phyloP scores from a whole-genome alignment of 2,888 invertebrate genomes.

The Altica lythri region DNA sequence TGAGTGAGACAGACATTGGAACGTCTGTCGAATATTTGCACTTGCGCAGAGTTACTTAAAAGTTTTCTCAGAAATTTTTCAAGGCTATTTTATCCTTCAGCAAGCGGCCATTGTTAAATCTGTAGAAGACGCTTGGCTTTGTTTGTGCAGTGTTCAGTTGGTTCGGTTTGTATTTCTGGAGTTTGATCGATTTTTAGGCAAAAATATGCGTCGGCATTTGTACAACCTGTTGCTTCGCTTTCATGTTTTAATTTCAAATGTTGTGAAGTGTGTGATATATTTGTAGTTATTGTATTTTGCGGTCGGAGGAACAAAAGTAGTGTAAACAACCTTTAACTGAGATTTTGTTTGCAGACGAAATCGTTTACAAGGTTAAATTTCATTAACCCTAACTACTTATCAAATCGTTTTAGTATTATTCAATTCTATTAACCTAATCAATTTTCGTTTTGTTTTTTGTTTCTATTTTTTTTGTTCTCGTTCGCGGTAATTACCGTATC shows the following conservation, averaged over 20 bases:
- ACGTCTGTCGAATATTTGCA: constrained; percentile 37
- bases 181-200: constrained; percentile 28
- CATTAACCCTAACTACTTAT: constrained; percentile 39
- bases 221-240: constrained; percentile 46
- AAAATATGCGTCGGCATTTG: constrained; percentile 39
- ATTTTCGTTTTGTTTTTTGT: constrained; percentile 17
- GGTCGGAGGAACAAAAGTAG: constrained; percentile 38
- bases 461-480: constrained; percentile 5
- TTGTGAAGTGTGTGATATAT: constrained; percentile 36
- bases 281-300: constrained; percentile 28
- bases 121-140: constrained; percentile 50
- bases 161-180: constrained; percentile 19
- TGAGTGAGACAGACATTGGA: constrained; percentile 38
- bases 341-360: constrained; percentile 40
- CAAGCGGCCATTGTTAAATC: constrained; percentile 56
- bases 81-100: constrained; percentile 56
- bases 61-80: constrained; percentile 57
- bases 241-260: constrained; percentile 23
- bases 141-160: constrained; percentile 34
- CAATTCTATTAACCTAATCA: constrained; percentile 21
- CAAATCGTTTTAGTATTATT: constrained; percentile 29
- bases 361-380: constrained; percentile 43
- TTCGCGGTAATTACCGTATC: constrained; percentile 23
- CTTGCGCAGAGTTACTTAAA: constrained; percentile 51
- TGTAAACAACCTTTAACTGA: constrained; percentile 52